Evolutionary conservation across 2,888 invertebrate genomes (phyloP).

Genomic region (Eilema sororculum): DNA sequence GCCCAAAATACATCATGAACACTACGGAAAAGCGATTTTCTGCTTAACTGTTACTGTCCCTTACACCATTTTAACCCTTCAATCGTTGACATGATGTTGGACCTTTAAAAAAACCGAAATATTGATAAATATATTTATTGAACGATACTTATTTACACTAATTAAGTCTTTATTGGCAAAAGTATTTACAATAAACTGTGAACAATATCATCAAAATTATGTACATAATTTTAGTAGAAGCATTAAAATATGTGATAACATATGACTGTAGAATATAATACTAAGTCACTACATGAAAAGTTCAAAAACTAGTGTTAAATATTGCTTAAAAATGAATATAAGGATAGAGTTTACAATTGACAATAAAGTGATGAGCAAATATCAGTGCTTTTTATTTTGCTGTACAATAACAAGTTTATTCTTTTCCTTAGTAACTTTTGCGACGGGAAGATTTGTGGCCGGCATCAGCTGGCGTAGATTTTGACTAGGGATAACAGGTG

Average conservation of each 20-base stretch:
- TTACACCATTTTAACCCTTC: neutral
- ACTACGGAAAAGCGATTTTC: too few species aligned
- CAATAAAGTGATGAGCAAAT: conserved; percentile 56
- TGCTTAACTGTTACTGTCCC: too few species aligned
- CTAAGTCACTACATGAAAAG: conserved; percentile 20
- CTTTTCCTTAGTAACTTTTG: conserved; percentile 93
- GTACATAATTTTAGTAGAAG: conserved; percentile 21
- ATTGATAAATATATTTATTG: conserved; percentile 37
- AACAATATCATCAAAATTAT: conserved; percentile 15
- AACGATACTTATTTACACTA: conserved; percentile 31
- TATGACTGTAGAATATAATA: conserved; percentile 18
- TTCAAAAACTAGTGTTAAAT: conserved; percentile 32
- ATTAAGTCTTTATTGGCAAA: conserved; percentile 30
- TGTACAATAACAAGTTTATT: conserved; percentile 94
- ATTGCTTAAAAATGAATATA: conserved; percentile 40
- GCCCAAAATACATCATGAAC: neutral
- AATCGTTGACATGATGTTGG: neutral
- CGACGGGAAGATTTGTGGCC: conserved; percentile 88
- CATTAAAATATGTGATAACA: conserved; percentile 15
- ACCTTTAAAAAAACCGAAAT: conserved; percentile 5
- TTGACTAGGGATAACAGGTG: conserved; percentile 88
- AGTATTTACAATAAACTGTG: conserved; percentile 39
- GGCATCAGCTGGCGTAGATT: conserved; percentile 90
- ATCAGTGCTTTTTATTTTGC: conserved; percentile 87
- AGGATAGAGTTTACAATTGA: conserved; percentile 46